phyloP scores from a whole-genome alignment of 2,113 vertebrate genomes.

The Copsychus sechellarum region DNA sequence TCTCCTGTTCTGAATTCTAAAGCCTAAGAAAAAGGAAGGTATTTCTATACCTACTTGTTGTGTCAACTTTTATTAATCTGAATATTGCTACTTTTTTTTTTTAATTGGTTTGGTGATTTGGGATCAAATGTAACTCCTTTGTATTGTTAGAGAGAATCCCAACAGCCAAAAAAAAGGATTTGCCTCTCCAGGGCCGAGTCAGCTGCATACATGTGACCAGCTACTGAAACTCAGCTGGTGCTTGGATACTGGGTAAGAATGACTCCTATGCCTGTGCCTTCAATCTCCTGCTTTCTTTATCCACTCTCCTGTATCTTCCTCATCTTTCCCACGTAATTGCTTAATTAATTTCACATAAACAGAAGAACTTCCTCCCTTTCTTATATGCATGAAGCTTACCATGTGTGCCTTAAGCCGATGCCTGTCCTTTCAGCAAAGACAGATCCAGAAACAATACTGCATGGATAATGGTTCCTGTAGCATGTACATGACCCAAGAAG shows the following conservation, averaged over 20 bases:
- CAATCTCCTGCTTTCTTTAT: neutral
- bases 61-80: neutral
- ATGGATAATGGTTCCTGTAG: neutral
- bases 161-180: neutral
- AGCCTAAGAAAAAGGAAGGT: neutral
- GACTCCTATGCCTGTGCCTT: neutral
- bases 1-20: neutral
- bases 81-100: neutral
- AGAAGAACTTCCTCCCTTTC: neutral
- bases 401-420: neutral
- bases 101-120: neutral
- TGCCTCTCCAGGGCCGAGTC: neutral
- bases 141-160: neutral
- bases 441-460: neutral
- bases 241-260: neutral
- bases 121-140: neutral
- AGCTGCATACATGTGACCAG: neutral
- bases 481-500: fast-evolving
- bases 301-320: neutral
- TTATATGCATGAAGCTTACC: neutral
- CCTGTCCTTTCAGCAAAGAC: neutral
- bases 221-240: neutral
- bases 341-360: neutral
- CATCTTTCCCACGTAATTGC: neutral
- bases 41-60: neutral